Evolutionary conservation across 2,888 invertebrate genomes (phyloP), one percentile per base, ranked within the genome.

Genomic region (Drepana falcataria): DNA sequence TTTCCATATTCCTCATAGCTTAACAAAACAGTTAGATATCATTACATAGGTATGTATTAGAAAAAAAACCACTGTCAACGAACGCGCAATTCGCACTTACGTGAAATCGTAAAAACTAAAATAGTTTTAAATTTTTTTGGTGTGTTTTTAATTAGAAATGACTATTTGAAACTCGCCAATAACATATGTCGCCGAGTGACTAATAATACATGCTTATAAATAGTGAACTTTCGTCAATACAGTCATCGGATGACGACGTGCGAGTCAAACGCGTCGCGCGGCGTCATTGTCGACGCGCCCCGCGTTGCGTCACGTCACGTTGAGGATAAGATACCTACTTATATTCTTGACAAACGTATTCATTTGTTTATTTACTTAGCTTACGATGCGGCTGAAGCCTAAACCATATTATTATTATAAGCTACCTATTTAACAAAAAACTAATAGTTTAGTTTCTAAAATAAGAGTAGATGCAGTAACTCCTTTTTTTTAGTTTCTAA

Each of bases 171-270:
- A 9, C 9, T 2, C 6, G 9, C 40, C 9, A 9, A 7, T 41
- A 7, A 44, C 9, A 44, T 44, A 9, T 44, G 7, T 40, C 9
- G 3, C 44, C 9, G 44, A 9, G 44, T 44, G 44, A 44, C 44
- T 9, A 44, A 44, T 9, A 44, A 44, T 44, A 9, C 9, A 9
- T 9, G 44, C 6, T 2, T 41, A 48, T 48, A 37, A 53, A 48
- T 53, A 35, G n/a, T 33, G 33, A 35, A 4, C 9, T 2, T 35
- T 52, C 52, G 52, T 52, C 47, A 52, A 47, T 52, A 47, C 35
- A 47, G 48, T 52, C 55, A 49, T 21, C 4, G 35, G 35, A 52
- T 55, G 55, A 52, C 52, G 40, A 48, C 7, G 7, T 9, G 2
- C 34, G 41, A 48, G 51, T 48, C 51, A 48, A n/a, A 35, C 37